Conservation (phyloP, 2,797 vertebrate species). For the Myioborus melanocephalus region DNA sequence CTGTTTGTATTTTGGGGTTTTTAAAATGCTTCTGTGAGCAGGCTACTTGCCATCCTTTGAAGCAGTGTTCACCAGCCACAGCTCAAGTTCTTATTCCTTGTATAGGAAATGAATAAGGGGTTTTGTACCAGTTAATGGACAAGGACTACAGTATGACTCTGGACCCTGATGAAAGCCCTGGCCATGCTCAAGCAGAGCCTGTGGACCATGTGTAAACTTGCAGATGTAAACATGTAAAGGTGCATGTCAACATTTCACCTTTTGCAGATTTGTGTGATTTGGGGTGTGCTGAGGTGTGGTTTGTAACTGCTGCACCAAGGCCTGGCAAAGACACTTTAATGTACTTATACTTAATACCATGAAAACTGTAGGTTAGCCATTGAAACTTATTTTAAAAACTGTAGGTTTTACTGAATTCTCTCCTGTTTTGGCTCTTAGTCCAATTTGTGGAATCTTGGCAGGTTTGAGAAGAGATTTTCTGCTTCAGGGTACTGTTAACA, state of each 20-base stretch:
- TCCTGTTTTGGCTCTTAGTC: not conserved
- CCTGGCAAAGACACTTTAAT: not conserved
- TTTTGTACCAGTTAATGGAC: not conserved
- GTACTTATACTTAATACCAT: not conserved
- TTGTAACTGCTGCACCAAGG: not conserved
- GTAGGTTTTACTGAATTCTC: not conserved
- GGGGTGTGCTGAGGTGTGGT: not conserved
- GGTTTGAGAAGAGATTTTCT: not conserved
- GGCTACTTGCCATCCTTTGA: not conserved
- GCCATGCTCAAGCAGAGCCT: not conserved
- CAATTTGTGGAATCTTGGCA: not conserved
- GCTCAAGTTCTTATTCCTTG: not conserved
- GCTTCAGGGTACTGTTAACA: not conserved
- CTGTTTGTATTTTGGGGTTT: not conserved
- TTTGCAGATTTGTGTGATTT: not conserved
- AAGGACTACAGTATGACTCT: accelerated
- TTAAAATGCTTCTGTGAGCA: not conserved
- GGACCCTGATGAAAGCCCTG: not conserved
- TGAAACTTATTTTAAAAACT: not conserved
- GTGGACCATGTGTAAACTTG: not conserved
- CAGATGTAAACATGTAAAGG: not conserved
- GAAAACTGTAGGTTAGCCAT: not conserved
- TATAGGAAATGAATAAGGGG: not conserved
- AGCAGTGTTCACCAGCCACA: not conserved
- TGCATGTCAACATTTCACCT: not conserved